These are phyloP conservation scores for Solenodon paradoxus DNA, from an alignment of 2,113 vertebrate species.

Conservation along the genomic window DNA sequence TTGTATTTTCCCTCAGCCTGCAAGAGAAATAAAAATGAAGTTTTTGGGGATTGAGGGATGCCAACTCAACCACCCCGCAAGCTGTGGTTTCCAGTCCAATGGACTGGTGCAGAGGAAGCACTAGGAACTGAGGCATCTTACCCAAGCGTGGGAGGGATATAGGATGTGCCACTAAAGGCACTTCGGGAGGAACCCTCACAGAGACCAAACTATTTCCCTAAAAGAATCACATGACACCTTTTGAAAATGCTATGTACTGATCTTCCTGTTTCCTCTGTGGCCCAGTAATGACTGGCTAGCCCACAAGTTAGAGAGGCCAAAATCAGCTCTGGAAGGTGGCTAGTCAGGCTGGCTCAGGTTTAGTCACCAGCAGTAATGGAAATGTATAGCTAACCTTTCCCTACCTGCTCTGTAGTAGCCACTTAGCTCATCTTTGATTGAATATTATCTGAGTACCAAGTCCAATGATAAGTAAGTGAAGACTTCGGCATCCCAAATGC, in stretches of 20 bases:
- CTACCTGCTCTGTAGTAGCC: not conserved
- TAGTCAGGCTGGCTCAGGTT: not conserved
- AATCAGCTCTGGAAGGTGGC: not conserved
- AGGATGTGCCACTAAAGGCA: not conserved
- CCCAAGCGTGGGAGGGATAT: not conserved
- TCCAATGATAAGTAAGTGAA: not conserved
- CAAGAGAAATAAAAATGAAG: constrained; percentile 71
- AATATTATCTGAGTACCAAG: not conserved
- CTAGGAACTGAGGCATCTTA: not conserved
- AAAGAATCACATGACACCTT: not conserved
- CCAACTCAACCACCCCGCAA: constrained; percentile 59
- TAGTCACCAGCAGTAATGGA: not conserved
- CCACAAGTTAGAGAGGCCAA: not conserved
- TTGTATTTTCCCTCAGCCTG: constrained; percentile 92
- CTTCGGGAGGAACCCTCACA: not conserved
- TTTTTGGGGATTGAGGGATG: constrained; percentile 33
- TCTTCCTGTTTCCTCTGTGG: not conserved
- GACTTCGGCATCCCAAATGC: not conserved
- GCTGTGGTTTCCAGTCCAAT: constrained; percentile 49
- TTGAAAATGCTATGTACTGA: not conserved
- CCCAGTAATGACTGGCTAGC: not conserved
- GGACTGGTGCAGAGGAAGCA: constrained; percentile 24
- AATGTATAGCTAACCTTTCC: not conserved
- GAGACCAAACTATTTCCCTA: not conserved
- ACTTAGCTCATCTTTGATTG: not conserved